Evolutionary conservation across 2,888 invertebrate genomes (phyloP).

Genomic region (Tuta absoluta): DNA sequence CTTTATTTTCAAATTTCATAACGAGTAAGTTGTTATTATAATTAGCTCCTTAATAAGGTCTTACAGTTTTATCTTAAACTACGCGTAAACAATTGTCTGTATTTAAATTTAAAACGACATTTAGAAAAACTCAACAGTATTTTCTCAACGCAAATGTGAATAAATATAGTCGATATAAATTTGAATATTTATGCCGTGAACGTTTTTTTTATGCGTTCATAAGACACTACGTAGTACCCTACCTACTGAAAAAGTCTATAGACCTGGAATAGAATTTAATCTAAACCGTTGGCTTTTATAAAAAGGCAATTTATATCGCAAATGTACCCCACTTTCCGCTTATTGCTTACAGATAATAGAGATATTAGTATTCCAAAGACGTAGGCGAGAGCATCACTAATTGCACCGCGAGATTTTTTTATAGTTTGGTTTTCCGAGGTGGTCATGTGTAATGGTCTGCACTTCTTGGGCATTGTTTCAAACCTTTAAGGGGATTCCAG

Average conservation of each 20-base stretch:
- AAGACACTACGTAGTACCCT: background rate
- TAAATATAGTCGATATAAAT: background rate
- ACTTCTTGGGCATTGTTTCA: background rate
- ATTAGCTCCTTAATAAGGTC: too few relatives aligned
- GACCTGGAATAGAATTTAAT: conserved; percentile 9
- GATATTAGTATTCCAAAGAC: conserved; percentile 29
- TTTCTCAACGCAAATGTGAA: background rate
- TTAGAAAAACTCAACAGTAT: background rate
- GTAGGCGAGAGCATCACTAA: conserved; percentile 29
- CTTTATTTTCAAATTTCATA: too few relatives aligned
- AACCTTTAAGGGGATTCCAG: too few relatives aligned
- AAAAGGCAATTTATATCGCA: conserved; percentile 23
- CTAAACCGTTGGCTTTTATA: conserved; percentile 12
- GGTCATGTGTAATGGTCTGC: conserved; percentile 25
- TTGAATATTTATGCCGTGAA: background rate
- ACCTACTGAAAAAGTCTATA: background rate
- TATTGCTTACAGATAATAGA: conserved; percentile 24
- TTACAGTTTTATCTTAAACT: too few relatives aligned
- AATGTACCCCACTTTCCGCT: conserved; percentile 24
- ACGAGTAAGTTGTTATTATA: too few relatives aligned
- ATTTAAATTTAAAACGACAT: background rate
- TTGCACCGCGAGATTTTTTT: conserved; percentile 28
- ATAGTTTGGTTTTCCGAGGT: conserved; percentile 23
- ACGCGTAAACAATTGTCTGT: background rate
- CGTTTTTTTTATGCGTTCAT: background rate